Base-by-base conservation (phyloP, 2,797 vertebrate genomes). In the Artibeus jamaicensis region DNA sequence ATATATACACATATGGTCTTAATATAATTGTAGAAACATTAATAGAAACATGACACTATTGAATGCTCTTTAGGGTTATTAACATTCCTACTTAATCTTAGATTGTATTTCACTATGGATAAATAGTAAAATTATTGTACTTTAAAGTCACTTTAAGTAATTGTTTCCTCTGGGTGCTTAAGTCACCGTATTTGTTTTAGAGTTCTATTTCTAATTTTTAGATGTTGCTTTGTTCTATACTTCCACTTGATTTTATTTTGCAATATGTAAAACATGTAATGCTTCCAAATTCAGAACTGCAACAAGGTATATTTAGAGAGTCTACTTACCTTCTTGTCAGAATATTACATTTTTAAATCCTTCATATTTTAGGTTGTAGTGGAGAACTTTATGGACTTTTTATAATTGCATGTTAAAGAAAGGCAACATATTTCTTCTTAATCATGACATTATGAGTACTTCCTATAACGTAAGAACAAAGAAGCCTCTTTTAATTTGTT, bases 341-440 rank as follows among this genome's bases (percentile, higher is more conserved):
- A 76, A 65, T 70, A 84, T 81, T 55, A 42, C 0, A 81, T 79
- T 89, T 95, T 94, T 65, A 55, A 59, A 70, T 73, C 78, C 86
- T 68, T 89, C 50, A 6, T 53, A 76, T 32, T 92, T 92, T 95
- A 81, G 11, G 16, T 89, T 89, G 22, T 34, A 84, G 59, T 93
- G 24, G 48, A 93, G 18, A 89, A 89, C 8, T 84, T 93, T 57
- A 83, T n/a, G 34, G 16, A 55, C 12, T 65, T 19, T 93, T 18
- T 62, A 26, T 78, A 91, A 86, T 89, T 91, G 65, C 5, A 76
- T 86, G 57, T 68, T 79, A 86, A 89, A 3, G 19, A 95, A 89
- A 74, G 74, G n/a, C 7, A 79, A 91, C 68, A 39, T 81, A 88
- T 39, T 76, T 91, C 39, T 78, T 82, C 83, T 76, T 86, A 39